Evolutionary conservation across 2,797 vertebrate species (phyloP).

Genomic region (Gallinago stenura): DNA sequence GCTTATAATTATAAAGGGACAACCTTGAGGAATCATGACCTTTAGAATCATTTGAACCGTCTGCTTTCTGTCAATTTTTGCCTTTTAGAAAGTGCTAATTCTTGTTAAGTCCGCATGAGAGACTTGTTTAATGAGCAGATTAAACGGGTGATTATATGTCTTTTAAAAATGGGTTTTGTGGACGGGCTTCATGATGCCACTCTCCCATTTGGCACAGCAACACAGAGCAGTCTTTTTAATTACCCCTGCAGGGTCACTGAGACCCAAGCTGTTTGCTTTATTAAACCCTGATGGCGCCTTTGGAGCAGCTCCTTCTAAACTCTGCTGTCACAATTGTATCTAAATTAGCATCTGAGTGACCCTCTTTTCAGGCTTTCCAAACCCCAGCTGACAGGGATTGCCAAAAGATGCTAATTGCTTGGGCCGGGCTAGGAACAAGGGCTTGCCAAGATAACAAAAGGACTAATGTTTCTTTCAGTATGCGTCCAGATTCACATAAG

Average conservation of each 20-base stretch:
- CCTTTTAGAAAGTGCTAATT: constrained; percentile 82
- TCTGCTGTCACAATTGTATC: constrained; percentile 86
- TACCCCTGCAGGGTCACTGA: constrained; percentile 81
- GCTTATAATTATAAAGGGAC: constrained; percentile 62
- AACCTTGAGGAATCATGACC: constrained; percentile 58
- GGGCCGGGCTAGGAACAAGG: constrained; percentile 78
- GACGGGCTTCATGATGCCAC: constrained; percentile 69
- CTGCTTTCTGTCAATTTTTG: constrained; percentile 77
- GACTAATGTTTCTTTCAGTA: constrained; percentile 85
- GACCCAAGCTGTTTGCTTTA: constrained; percentile 85
- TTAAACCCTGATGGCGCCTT: constrained; percentile 81
- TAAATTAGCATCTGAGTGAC: constrained; percentile 88
- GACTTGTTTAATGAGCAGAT: constrained; percentile 86
- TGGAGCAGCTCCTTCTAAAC: constrained; percentile 73
- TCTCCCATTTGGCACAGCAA: constrained; percentile 79
- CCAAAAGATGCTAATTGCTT: constrained; percentile 85
- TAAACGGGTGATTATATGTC: constrained; percentile 80
- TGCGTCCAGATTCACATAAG: constrained; percentile 80
- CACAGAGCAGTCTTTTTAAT: constrained; percentile 81
- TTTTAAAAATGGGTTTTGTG: constrained; percentile 68
- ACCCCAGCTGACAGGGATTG: constrained; percentile 82
- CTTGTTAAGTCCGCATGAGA: constrained; percentile 84
- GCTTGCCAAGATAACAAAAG: constrained; percentile 82
- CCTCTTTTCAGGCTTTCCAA: constrained; percentile 74
- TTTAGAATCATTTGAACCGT: constrained; percentile 73